These are phyloP conservation scores for Carassius auratus DNA, from an alignment of 2,113 vertebrate genomes.

Conservation along the genomic window DNA sequence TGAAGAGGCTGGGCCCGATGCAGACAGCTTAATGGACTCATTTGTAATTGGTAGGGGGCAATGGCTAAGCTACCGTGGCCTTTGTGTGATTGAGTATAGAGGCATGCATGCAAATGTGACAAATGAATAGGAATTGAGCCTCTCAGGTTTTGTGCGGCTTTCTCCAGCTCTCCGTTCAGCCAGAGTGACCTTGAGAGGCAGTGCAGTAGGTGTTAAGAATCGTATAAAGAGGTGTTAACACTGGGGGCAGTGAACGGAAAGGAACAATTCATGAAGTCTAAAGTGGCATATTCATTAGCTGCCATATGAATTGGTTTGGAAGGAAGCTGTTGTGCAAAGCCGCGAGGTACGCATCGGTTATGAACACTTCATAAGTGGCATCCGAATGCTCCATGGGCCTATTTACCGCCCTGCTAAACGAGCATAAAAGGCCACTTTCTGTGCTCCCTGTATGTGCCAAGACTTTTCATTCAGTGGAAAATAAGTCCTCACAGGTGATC, in stretches of 20 bases:
- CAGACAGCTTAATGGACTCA: slow-evolving; percentile 93
- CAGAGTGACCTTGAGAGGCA: slow-evolving; percentile 61
- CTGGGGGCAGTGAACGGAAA: slow-evolving; percentile 59
- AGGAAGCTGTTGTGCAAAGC: slow-evolving; percentile 44
- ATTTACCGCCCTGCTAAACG: slow-evolving; percentile 7
- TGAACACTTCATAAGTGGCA: slow-evolving; percentile 40
- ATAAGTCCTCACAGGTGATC: not conserved
- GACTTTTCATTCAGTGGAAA: slow-evolving; percentile 15
- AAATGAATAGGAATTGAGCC: slow-evolving; percentile 84
- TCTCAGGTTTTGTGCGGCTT: slow-evolving; percentile 52
- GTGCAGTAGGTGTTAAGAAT: slow-evolving; percentile 62
- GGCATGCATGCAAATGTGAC: slow-evolving; percentile 90
- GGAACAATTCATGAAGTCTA: slow-evolving; percentile 57
- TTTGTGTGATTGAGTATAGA: slow-evolving; percentile 83
- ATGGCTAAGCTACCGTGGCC: slow-evolving; percentile 76
- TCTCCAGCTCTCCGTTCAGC: slow-evolving; percentile 55
- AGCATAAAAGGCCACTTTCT: slow-evolving; percentile 28
- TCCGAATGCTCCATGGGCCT: slow-evolving; percentile 22
- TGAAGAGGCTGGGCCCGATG: slow-evolving; percentile 87
- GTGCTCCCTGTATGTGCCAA: slow-evolving; percentile 19
- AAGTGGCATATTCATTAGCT: slow-evolving; percentile 59
- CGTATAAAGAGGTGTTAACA: slow-evolving; percentile 59
- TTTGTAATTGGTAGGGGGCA: slow-evolving; percentile 93
- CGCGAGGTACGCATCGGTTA: slow-evolving; percentile 39
- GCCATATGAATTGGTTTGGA: slow-evolving; percentile 50